Evolutionary conservation across 2,113 vertebrate species (phyloP), one percentile per base, ranked within the genome.

Genomic region (Orientallactaga bullata): DNA sequence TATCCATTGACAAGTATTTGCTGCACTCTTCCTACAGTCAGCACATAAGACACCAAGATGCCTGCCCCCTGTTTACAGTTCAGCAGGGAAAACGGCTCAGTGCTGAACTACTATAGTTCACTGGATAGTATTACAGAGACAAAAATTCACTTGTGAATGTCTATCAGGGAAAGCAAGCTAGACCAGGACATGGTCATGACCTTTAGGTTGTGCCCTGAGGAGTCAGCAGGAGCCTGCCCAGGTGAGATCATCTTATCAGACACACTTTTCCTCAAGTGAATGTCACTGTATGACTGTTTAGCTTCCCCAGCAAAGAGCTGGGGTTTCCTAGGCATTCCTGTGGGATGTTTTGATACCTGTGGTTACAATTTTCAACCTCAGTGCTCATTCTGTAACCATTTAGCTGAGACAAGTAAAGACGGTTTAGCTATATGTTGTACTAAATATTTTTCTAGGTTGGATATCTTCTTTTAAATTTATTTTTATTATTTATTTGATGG

Each of bases 281-380:
- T 83, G 21, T 91, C 28, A 12, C 74, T 71, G 58, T 9, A 42
- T 7, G 1, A 17, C 81, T 92, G 9, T 92, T 85, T 61, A 77
- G 13, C 47, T 92, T 89, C 85, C 81, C 65, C 42, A 61, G 28
- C 76, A 51, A 89, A 92, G 30, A 86, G 26, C 82, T 63, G 47
- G 21, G 17, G 47, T 93, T 84, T 83, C 85, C 78, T 51, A 37
- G 35, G 28, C 28, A 76, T 63, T 89, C 71, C 65, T n/a, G 86
- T 26, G 39, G 16, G 42, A 11, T 79, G 60, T 88, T 88, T 42
- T 0, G 73, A 23, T 74, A n/a, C 2, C 47, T 63, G 2, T 68
- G 37, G 11, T 68, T 61, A 18, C 13, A 72, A 42, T 65, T 68
- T 60, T 86, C 26, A 69, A 37, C 35, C 51, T 69, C 3, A 68